Percentiles rank a stretch among this genome's conserved stretches.
These are phyloP conservation scores for Mus caroli DNA, from an alignment of 2,797 vertebrate species.

Conservation along the genomic window DNA sequence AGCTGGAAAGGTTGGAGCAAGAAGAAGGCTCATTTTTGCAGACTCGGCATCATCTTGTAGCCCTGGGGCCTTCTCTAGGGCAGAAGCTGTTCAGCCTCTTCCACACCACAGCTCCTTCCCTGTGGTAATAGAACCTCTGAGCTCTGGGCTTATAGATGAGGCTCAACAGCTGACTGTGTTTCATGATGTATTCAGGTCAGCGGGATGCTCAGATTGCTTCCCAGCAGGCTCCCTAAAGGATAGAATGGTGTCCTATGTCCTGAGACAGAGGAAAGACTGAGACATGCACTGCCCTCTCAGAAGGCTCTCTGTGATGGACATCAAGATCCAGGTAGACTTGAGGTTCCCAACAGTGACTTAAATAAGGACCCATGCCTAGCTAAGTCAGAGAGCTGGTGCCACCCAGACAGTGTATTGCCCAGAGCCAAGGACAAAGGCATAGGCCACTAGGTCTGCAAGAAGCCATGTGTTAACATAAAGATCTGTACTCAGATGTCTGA, in stretches of 20 bases:
- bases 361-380: background rate
- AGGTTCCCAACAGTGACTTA: background rate
- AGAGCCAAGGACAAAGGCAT: background rate
- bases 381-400: background rate
- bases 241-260: background rate
- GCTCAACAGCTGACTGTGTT: background rate
- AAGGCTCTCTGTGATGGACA: background rate
- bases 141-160: background rate
- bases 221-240: background rate
- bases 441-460: background rate
- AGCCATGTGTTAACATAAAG: background rate
- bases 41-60: background rate
- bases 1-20: background rate
- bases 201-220: background rate
- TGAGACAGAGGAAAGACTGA: background rate
- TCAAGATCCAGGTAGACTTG: background rate
- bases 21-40: background rate
- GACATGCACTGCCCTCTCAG: background rate
- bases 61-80: background rate
- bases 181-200: background rate
- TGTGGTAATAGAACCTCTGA: background rate
- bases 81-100: background rate
- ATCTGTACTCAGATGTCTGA: background rate
- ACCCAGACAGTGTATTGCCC: background rate
- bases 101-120: background rate